Evolutionary conservation across 2,113 vertebrate species (phyloP).

Genomic region (Cygnus buccinator): DNA sequence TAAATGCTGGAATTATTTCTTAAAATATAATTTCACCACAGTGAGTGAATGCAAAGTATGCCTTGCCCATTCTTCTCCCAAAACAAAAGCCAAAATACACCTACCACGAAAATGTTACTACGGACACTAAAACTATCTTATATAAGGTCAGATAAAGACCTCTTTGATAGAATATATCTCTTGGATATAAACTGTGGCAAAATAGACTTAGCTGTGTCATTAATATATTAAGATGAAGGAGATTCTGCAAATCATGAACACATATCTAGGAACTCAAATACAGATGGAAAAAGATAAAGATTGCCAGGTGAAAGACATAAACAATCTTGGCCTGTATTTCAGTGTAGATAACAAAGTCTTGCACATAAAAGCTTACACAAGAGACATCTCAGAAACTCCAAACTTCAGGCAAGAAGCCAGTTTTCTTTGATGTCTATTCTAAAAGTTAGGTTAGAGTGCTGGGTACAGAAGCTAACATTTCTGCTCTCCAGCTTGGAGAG

Average conservation of each 20-base stretch:
- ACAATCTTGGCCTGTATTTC: slow-evolving; percentile 21
- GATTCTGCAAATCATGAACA: not conserved
- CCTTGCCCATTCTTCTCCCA: not conserved
- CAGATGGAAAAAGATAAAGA: not conserved
- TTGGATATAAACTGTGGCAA: not conserved
- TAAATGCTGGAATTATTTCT: slow-evolving; percentile 30
- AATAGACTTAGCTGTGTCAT: not conserved
- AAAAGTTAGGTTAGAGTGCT: slow-evolving; percentile 16
- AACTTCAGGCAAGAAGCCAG: not conserved
- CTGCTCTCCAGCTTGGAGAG: not conserved
- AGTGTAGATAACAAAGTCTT: not conserved
- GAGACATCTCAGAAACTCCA: not conserved
- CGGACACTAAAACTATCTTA: not conserved
- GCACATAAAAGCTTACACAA: not conserved
- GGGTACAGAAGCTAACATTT: not conserved
- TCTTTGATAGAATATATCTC: not conserved
- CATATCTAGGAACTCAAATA: not conserved
- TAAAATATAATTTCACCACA: not conserved
- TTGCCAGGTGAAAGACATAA: slow-evolving; percentile 1
- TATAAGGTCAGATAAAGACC: not conserved
- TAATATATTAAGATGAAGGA: not conserved
- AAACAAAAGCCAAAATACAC: not conserved
- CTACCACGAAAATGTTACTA: not conserved
- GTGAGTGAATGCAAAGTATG: not conserved
- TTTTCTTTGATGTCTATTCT: slow-evolving; percentile 12